Base-by-base conservation (phyloP, 1,140 invertebrate genomes). In the Diorhabda sublineata region DNA sequence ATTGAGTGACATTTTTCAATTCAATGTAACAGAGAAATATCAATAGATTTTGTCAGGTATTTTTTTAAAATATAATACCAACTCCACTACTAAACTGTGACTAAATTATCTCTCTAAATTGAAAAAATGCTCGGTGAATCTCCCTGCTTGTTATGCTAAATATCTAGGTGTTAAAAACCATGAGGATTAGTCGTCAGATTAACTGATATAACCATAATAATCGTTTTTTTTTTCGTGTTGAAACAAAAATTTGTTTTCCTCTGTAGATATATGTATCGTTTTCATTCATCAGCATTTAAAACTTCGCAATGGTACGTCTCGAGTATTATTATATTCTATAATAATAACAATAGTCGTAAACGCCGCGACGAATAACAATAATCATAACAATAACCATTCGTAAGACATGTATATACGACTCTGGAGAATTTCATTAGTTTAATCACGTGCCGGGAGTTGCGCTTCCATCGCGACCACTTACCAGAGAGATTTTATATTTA, bases 261-360 rank as follows among this genome's bases (percentile, higher is more conserved):
- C 47, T 52, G 47, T 52, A 52, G 26, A 26, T 26, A 64, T 65
- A 65, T 41, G 44, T 65, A 42, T 65, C 64, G 56, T 65, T 65
- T 42, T 45, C 64, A 58, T 67, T 67, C 43, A 44, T 26, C 26
- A 2, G 8, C 42, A 44, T 47, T 68, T 44, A 9, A 62, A 68
- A 68, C 60, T 68, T 62, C 47, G 69, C 70, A 72, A 68, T 69
- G 67, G 69, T 69, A 69, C 69, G 69, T 67, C 68, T 66, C 68
- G 69, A 69, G 63, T 71, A 74, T 77, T 78, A 78, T 77, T 77
- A 78, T 77, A 77, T 77, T 77, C 75, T 75, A 76, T 74, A 77
- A 77, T 78, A 77, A 78, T 77, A 76, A 77, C 76, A 75, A 74
- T 79, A 76, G 74, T 75, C 75, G 74, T 79, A 77, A 77, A 77